Evolutionary conservation across 2,113 vertebrate genomes (phyloP).

Genomic region (Scalopus aquaticus): DNA sequence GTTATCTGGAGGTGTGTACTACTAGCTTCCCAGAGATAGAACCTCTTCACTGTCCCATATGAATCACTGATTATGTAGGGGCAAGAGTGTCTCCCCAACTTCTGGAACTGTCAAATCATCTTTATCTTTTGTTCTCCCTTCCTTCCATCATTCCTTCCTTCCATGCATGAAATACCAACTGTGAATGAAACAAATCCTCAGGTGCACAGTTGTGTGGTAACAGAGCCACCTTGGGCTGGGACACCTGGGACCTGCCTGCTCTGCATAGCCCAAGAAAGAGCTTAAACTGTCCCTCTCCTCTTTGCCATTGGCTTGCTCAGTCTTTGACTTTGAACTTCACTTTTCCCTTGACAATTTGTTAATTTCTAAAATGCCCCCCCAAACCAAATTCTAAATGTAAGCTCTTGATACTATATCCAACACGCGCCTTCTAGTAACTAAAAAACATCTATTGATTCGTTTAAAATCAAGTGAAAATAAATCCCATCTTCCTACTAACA

Average conservation of each 20-base stretch:
- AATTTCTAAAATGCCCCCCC: neutral
- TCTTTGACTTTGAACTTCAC: neutral
- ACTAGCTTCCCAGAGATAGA: neutral
- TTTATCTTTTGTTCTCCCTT: neutral
- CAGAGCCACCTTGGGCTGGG: neutral
- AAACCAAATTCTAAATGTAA: neutral
- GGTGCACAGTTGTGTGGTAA: too few species aligned
- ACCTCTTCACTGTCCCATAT: neutral
- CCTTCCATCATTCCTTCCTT: neutral
- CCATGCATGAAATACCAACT: neutral
- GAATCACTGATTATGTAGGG: neutral
- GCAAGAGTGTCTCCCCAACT: neutral
- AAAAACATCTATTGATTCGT: neutral
- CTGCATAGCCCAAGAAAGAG: too few species aligned
- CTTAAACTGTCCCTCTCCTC: too few species aligned
- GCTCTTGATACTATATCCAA: neutral
- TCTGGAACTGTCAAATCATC: neutral
- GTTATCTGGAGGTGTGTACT: neutral
- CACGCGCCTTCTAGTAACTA: neutral
- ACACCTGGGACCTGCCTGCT: neutral
- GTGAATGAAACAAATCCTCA: neutral
- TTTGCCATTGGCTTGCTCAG: accelerated
- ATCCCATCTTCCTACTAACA: neutral
- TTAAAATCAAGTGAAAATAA: neutral
- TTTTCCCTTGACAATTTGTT: neutral